These are phyloP conservation scores for Coptotermes formosanus DNA, from an alignment of 1,140 invertebrate genomes.

Conservation along the genomic window DNA sequence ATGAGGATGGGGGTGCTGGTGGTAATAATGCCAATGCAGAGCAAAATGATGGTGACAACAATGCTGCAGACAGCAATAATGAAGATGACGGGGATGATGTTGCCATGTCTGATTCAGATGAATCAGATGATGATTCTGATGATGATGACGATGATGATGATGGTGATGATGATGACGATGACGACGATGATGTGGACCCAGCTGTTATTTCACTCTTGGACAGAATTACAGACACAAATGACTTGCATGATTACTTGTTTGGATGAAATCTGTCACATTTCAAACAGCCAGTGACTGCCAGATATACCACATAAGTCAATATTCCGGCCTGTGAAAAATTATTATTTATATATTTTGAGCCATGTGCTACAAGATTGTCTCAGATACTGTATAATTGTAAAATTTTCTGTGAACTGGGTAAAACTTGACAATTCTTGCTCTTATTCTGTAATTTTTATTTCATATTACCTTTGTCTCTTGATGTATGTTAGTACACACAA, in stretches of 20 bases:
- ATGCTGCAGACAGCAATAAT: not conserved
- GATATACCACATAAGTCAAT: not conserved
- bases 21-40: not conserved
- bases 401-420: not conserved
- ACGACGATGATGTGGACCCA: not conserved
- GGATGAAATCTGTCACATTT: not conserved
- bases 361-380: not conserved
- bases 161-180: not conserved
- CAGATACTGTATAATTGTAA: not conserved
- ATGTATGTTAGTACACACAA: not conserved
- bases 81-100: constrained; percentile 8
- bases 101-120: not conserved
- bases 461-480: not conserved
- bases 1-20: not conserved
- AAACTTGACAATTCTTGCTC: not conserved
- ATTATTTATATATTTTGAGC: not conserved
- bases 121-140: not conserved
- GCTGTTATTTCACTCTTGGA: not conserved
- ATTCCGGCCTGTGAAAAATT: not conserved
- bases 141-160: not conserved
- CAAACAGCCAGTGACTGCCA: not conserved
- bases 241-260: not conserved
- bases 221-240: not conserved
- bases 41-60: not conserved
- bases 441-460: not conserved